Conservation (phyloP, 2,888 invertebrate species). For the Drosophila tripunctata region DNA sequence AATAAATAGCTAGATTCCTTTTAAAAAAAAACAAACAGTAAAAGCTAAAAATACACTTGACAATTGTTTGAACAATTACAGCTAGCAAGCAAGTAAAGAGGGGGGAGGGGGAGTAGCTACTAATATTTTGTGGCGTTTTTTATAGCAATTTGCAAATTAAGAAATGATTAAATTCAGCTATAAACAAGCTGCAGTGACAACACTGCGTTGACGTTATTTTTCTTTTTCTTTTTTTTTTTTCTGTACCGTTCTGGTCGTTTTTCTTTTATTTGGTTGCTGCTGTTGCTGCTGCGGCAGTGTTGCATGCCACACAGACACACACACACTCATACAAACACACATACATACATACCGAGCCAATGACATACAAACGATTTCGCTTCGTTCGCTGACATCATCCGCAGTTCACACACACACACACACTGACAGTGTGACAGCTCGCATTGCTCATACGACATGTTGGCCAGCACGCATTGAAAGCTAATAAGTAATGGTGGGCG, state of each 20-base stretch:
- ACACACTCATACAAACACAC: slow-evolving; percentile 12
- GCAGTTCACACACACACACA: slow-evolving; percentile 42
- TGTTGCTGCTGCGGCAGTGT: slow-evolving; percentile 60
- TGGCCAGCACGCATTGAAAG: slow-evolving; percentile 50
- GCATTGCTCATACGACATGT: slow-evolving; percentile 59
- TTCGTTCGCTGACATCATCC: slow-evolving; percentile 75
- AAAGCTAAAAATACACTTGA: no score
- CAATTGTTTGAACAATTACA: no score
- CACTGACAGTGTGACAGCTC: slow-evolving; percentile 34
- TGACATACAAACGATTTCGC: slow-evolving; percentile 30
- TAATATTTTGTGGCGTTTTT: no score
- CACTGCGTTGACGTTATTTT: slow-evolving; percentile 29
- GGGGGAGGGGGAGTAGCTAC: no score
- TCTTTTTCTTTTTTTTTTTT: slow-evolving; percentile 1
- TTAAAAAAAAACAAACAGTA: no score
- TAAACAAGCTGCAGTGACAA: no score
- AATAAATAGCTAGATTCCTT: no score
- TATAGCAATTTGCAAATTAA: no score
- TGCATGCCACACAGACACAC: slow-evolving; percentile 55
- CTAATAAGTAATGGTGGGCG: slow-evolving; percentile 43
- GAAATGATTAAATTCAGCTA: no score
- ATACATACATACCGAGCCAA: neutral
- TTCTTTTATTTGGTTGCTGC: slow-evolving; percentile 33
- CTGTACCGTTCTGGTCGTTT: no score
- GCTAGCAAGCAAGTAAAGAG: no score